These are phyloP conservation scores for Colostygia pectinataria DNA, from an alignment of 2,888 invertebrate species.

Conservation along the genomic window DNA sequence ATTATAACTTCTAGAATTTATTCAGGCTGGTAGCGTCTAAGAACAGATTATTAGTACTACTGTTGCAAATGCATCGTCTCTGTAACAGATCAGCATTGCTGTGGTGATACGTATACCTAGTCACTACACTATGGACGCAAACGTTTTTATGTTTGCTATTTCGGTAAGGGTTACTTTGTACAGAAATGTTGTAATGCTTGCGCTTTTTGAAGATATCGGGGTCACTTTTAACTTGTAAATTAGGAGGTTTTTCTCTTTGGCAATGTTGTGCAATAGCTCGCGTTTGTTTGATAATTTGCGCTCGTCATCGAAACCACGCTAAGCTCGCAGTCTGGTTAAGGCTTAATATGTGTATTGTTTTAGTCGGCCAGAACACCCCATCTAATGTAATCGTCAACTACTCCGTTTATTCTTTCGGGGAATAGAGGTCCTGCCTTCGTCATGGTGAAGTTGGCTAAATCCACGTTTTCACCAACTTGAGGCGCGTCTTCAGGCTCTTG, in stretches of 20 bases:
- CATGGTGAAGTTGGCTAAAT: conserved; percentile 37
- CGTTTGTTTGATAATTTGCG: too few relatives aligned
- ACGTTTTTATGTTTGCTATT: too few relatives aligned
- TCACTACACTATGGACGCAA: too few relatives aligned
- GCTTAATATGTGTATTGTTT: too few relatives aligned
- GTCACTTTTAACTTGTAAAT: conserved; percentile 40
- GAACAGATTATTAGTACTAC: too few relatives aligned
- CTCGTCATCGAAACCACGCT: too few relatives aligned
- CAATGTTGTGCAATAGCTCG: background rate
- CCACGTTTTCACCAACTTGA: conserved; percentile 16
- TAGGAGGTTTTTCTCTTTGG: conserved; percentile 40
- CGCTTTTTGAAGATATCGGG: conserved; percentile 48
- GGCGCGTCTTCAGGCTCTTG: background rate
- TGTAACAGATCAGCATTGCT: too few relatives aligned
- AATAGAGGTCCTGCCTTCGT: conserved; percentile 45
- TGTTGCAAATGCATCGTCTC: too few relatives aligned
- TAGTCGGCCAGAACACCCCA: conserved; percentile 44
- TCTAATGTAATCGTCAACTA: conserved; percentile 52
- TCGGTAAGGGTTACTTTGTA: conserved; percentile 41
- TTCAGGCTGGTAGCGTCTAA: too few relatives aligned
- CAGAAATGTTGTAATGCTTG: conserved; percentile 53
- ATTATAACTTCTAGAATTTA: too few relatives aligned
- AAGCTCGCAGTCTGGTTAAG: too few relatives aligned
- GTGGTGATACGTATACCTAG: too few relatives aligned
- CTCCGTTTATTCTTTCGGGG: conserved; percentile 49